A percentile compares a stretch with the other conserved stretches of the same genome.
Evolutionary conservation across 2,888 invertebrate genomes (phyloP).

Genomic region (Drosophila mimetica): DNA sequence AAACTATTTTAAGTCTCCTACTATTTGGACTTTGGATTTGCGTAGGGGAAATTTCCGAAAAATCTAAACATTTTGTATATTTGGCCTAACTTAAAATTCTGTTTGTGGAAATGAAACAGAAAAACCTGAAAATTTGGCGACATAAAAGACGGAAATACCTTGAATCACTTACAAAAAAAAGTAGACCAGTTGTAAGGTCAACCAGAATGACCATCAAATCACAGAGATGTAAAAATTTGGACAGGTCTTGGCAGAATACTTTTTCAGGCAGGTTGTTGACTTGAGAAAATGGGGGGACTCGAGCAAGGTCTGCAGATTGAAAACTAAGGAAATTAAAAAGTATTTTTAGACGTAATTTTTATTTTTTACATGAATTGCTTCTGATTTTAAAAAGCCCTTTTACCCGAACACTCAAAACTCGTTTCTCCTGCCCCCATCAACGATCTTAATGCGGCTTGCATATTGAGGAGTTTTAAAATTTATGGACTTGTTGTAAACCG

Average conservation of each 20-base stretch:
- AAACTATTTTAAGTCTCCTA: constrained; percentile 33
- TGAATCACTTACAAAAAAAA: constrained; percentile 30
- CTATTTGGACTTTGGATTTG: constrained; percentile 28
- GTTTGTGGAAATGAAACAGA: constrained; percentile 1
- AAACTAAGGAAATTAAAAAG: constrained; percentile 32
- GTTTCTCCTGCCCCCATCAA: constrained; percentile 33
- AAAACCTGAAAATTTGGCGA: constrained; percentile 12
- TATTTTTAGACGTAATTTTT: constrained; percentile 26
- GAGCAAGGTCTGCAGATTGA: constrained; percentile 20
- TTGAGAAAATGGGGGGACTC: constrained; percentile 15
- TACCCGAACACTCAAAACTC: constrained; percentile 17
- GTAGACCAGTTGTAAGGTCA: constrained; percentile 54
- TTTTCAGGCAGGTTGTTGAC: constrained; percentile 44
- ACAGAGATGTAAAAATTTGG: constrained; percentile 17
- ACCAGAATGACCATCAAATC: constrained; percentile 38
- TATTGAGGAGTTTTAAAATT: constrained; percentile 51
- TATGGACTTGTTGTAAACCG: constrained; percentile 59
- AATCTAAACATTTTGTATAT: background rate
- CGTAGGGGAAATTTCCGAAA: constrained; percentile 16
- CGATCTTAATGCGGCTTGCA: constrained; percentile 50
- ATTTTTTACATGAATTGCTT: background rate
- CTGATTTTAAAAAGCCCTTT: constrained; percentile 13
- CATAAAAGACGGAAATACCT: constrained; percentile 48
- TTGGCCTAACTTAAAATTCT: constrained; percentile 2
- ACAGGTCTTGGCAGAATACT: constrained; percentile 40